Evolutionary conservation across 2,888 invertebrate species (phyloP).

Genomic region (Latrodectus elegans): DNA sequence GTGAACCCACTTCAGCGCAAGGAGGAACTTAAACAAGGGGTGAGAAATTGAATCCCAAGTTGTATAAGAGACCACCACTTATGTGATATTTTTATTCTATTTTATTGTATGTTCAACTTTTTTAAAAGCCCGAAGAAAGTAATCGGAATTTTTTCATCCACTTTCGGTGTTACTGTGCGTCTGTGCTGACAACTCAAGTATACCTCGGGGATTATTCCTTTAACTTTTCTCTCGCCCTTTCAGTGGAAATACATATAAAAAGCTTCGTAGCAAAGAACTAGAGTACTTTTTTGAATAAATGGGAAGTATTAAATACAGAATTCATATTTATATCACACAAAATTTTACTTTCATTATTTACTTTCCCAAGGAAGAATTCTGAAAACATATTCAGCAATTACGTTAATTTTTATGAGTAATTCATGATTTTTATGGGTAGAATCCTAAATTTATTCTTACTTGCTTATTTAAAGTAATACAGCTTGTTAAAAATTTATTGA

Average conservation of each 20-base stretch:
- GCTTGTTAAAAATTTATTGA: too few relatives aligned
- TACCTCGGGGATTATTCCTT: slow-evolving; percentile 15
- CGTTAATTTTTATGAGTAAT: too few relatives aligned
- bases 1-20: slow-evolving; percentile 27
- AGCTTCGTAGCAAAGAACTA: too few relatives aligned
- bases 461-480: too few relatives aligned
- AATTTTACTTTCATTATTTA: too few relatives aligned
- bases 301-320: background rate
- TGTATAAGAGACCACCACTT: slow-evolving; percentile 25
- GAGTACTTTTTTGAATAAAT: too few relatives aligned
- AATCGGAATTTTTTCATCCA: slow-evolving; percentile 23
- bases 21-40: slow-evolving; percentile 53
- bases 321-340: background rate
- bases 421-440: too few relatives aligned
- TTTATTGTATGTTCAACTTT: slow-evolving; percentile 9
- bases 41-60: slow-evolving; percentile 60
- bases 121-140: slow-evolving; percentile 16
- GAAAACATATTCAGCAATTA: too few relatives aligned
- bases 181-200: slow-evolving; percentile 51
- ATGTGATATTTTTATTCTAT: slow-evolving; percentile 20
- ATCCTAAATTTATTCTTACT: too few relatives aligned
- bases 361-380: too few relatives aligned
- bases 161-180: background rate
- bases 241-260: background rate
- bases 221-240: background rate